phyloP scores from a whole-genome alignment of 2,888 invertebrate genomes.

The Cheilosia urbana region DNA sequence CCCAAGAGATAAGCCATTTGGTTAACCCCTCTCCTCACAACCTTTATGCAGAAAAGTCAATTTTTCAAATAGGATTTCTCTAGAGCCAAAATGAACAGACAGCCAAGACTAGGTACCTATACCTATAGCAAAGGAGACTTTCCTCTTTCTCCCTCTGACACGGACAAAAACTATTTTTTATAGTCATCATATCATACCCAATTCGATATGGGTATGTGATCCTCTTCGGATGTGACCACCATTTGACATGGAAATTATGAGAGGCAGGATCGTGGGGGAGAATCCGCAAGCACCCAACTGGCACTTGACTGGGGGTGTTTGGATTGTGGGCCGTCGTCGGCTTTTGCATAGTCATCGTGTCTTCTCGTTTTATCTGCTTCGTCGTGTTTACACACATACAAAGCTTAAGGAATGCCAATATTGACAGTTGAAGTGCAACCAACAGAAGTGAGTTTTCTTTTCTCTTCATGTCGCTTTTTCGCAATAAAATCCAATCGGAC shows the following conservation, averaged over 20 bases:
- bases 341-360: conserved; percentile 11
- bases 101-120: neutral
- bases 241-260: conserved; percentile 51
- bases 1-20: conserved; percentile 49
- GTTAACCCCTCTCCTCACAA: conserved; percentile 15
- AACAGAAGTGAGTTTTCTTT: conserved; percentile 15
- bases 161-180: conserved; percentile 48
- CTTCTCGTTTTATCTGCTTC: conserved; percentile 25
- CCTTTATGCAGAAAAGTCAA: conserved; percentile 50
- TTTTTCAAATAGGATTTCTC: conserved; percentile 48
- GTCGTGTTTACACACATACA: conserved; percentile 43
- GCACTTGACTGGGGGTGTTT: conserved; percentile 15
- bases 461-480: conserved; percentile 2
- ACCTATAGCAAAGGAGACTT: neutral
- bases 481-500: conserved; percentile 47
- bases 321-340: conserved; percentile 12
- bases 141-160: neutral
- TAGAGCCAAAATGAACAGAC: neutral
- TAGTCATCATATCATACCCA: no score
- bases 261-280: neutral
- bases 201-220: conserved; percentile 51
- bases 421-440: conserved; percentile 68
- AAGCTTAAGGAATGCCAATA: conserved; percentile 58
- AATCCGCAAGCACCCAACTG: no score
- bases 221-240: conserved; percentile 45